Evolutionary conservation across 2,113 vertebrate genomes (phyloP), one percentile per base, ranked within the genome.

Genomic region (Lepus europaeus): DNA sequence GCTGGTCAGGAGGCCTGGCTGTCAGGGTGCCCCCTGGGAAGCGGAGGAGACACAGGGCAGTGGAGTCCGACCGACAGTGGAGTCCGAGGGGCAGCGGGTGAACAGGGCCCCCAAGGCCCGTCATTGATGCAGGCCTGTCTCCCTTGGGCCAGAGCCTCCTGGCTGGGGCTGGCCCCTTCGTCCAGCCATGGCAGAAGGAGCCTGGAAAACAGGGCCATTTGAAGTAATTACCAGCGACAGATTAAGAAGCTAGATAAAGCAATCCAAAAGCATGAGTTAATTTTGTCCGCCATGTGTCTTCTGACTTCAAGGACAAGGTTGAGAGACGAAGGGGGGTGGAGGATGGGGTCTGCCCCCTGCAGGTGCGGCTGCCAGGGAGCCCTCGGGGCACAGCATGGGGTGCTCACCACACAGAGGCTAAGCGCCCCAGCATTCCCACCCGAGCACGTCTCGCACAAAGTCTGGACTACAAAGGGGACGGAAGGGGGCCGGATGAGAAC

Each of bases 71-170:
- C 5, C 5, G 45, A 6, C 45, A 45, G 45, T 45, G 45, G 5
- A 45, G 45, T 45, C 45, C 45, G 45, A 45, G 45, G 45, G 45
- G 45, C 45, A 45, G 45, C 6, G 45, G 45, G 45, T 45, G 5
- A 45, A 45, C 45, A 45, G 45, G 45, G 45, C 45, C 45, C 6
- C 45, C 45, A 6, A 45, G 45, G 45, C 45, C 45, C 45, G 45
- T 45, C 45, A 45, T 6, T 45, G 45, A 45, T 45, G 45, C 45
- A 45, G 45, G 45, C 45, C 45, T 6, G 45, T 45, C 45, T 6
- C 5, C 6, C 45, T 45, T 2, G 13, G 39, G 19, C n/a, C 12
- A 0, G 0, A 45, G 1, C 25, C 51, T 64, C 68, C 77, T 70
- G 0, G 4, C 53, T 5, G 29, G 68, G 61, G 49, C 19, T 17